Conservation (phyloP, 2,797 vertebrate genomes). For the Pygocentrus nattereri region DNA sequence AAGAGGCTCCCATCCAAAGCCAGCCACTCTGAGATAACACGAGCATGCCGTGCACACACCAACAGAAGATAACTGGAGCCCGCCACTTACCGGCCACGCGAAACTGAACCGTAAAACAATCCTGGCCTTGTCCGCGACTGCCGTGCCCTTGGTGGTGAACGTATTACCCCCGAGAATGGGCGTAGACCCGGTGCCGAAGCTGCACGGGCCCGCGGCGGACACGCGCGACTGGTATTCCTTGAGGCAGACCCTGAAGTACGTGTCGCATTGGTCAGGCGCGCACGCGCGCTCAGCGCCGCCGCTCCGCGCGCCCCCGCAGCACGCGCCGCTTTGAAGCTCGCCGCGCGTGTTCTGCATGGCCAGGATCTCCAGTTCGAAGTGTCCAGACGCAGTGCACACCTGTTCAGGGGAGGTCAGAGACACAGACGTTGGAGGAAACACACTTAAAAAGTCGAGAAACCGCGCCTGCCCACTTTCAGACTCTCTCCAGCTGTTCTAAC, state of each 20-base stretch:
- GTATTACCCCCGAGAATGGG: slow-evolving; percentile 90
- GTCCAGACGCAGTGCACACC: slow-evolving; percentile 86
- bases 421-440: background rate
- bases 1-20: background rate
- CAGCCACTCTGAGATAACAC: background rate
- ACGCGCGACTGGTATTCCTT: slow-evolving; percentile 95
- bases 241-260: slow-evolving; percentile 91
- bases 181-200: slow-evolving; percentile 88
- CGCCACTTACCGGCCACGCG: slow-evolving; percentile 93
- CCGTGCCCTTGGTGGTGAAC: slow-evolving; percentile 79
- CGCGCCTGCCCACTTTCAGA: too few relatives aligned
- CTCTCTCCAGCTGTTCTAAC: too few relatives aligned
- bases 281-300: slow-evolving; percentile 77
- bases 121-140: slow-evolving; percentile 80
- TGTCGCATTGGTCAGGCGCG: slow-evolving; percentile 85
- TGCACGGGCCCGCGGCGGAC: slow-evolving; percentile 87
- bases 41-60: background rate
- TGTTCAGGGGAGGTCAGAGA: slow-evolving; percentile 64
- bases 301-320: slow-evolving; percentile 84
- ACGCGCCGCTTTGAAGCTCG: slow-evolving; percentile 86
- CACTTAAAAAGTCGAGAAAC: too few relatives aligned
- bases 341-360: slow-evolving; percentile 90
- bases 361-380: slow-evolving; percentile 91
- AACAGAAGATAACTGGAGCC: background rate
- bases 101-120: slow-evolving; percentile 92